Base-by-base conservation (phyloP, 2,113 vertebrate genomes). In the Electrona antarctica region DNA sequence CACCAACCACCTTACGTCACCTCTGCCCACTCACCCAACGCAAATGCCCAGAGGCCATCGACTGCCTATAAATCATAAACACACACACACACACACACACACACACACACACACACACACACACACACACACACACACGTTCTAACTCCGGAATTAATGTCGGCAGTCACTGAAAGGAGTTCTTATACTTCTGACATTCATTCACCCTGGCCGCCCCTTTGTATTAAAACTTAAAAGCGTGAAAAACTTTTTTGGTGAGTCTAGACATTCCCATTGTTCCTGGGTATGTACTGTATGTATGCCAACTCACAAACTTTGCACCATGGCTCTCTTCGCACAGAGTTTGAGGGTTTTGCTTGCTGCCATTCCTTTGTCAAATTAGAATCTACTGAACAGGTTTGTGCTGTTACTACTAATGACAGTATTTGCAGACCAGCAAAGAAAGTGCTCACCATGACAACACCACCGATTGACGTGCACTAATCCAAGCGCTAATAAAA, bases 31-130 rank as follows among this genome's bases (percentile, higher is more conserved):
- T 69, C 68, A 51, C 64, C 72, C 46, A 69, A 67, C 71, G 64
- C 62, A 85, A 78, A 83, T 68, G 63, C 51, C 61, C 14, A 54
- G 75, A 70, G 63, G 72, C 54, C 15, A 58, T 76, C 64, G 69
- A 76, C 21, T 58, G 68, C 48, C 60, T 78, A 90, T 89, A 76
- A 88, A 90, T 87, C 77, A 88, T 54, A 13, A 50, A 60, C 71
- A 15, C 56, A 67, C 29, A 55, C 59, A 60, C 64, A 64, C 46
- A 69, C 56, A 48, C 14, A 33, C 14, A 54, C 46, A n/a, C 10
- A 7, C 64, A 50, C 66, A 57, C 33, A 33, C 29, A 33, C 29
- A 33, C 29, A 33, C 29, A 33, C 29, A 33, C 29, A 33, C 77
- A 88, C 88, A 80, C 14, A 81, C 72, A 51, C 72, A 69, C 55